Percentiles rank a stretch among this genome's conserved stretches.
phyloP scores from a whole-genome alignment of 2,888 invertebrate species.

The Caenorhabditis sinica region DNA sequence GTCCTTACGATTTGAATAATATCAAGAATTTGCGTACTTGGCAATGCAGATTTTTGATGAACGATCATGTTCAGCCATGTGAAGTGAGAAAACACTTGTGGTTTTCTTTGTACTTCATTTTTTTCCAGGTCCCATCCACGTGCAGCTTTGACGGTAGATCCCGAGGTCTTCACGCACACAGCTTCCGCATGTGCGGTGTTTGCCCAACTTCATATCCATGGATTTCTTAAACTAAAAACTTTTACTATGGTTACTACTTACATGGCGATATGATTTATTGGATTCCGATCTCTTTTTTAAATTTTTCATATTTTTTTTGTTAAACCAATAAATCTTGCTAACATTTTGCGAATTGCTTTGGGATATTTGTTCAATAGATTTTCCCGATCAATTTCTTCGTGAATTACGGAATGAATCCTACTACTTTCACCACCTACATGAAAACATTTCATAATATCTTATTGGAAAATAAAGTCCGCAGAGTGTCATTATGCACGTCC shows the following conservation, averaged over 20 bases:
- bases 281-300: conserved; percentile 39
- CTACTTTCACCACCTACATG: too few relatives aligned
- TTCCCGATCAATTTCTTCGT: too few relatives aligned
- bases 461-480: too few relatives aligned
- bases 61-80: conserved; percentile 78
- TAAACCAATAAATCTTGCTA: background rate
- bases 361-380: background rate
- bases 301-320: background rate
- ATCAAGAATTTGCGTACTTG: conserved; percentile 78
- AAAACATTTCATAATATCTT: too few relatives aligned
- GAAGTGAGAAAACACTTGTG: conserved; percentile 68
- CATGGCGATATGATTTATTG: conserved; percentile 48
- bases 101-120: background rate
- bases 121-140: conserved; percentile 76
- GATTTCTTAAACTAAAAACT: conserved; percentile 66
- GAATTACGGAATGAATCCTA: too few relatives aligned
- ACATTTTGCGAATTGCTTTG: background rate
- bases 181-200: conserved; percentile 81
- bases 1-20: conserved; percentile 73
- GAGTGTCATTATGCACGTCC: too few relatives aligned
- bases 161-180: conserved; percentile 73
- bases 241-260: conserved; percentile 24
- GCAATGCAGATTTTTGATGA: conserved; percentile 77
- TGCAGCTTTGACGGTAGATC: conserved; percentile 75
- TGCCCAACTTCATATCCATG: conserved; percentile 82